These are phyloP conservation scores for Semnornis frantzii DNA, from an alignment of 2,113 vertebrate species.

Conservation along the genomic window DNA sequence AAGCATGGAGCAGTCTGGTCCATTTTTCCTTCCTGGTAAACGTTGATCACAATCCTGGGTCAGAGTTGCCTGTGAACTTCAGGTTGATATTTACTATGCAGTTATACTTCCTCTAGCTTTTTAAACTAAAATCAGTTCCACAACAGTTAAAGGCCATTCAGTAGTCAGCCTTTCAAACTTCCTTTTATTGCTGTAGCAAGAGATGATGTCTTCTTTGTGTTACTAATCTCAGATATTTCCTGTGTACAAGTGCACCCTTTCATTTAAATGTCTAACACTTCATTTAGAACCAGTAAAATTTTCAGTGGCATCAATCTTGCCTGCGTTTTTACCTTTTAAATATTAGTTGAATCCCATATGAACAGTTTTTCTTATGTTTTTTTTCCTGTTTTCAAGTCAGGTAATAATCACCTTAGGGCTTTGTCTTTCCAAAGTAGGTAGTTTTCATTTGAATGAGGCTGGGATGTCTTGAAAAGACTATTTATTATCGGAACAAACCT, in stretches of 20 bases:
- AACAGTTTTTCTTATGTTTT: background rate
- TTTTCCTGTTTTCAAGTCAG: background rate
- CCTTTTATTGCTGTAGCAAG: background rate
- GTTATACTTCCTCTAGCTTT: background rate
- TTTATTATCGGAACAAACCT: background rate
- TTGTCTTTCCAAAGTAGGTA: background rate
- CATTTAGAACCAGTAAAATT: background rate
- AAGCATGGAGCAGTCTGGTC: fast-evolving
- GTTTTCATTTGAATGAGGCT: background rate
- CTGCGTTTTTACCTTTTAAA: conserved; percentile 8
- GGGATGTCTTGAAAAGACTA: background rate
- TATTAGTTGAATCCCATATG: background rate
- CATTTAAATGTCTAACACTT: background rate
- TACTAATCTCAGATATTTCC: background rate
- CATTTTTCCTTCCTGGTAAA: background rate
- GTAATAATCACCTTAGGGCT: background rate
- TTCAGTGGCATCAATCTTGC: background rate
- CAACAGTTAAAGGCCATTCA: background rate
- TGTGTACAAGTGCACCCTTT: background rate
- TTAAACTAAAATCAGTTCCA: background rate
- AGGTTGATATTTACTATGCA: background rate
- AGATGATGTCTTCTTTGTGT: background rate
- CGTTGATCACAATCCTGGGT: background rate
- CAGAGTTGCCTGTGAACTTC: background rate
- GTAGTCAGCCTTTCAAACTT: background rate